Percentiles rank a stretch among this genome's conserved stretches.
phyloP scores from a whole-genome alignment of 2,113 vertebrate species.

The Erythrolamprus reginae region DNA sequence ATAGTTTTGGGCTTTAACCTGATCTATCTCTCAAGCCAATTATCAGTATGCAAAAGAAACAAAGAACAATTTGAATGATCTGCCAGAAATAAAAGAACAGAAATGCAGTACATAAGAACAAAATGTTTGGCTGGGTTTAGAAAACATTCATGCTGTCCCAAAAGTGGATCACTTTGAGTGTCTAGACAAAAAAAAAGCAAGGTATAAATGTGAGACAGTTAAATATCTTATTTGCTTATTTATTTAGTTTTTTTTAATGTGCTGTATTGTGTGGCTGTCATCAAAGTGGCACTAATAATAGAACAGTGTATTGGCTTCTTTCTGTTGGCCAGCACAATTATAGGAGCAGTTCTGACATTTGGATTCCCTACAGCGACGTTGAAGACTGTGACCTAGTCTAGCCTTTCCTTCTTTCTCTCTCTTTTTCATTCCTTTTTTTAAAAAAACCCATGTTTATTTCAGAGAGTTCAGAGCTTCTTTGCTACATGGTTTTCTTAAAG shows the following conservation, averaged over 20 bases:
- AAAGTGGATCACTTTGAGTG: background rate
- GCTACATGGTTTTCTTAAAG: slow-evolving; percentile 47
- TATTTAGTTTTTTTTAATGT: background rate
- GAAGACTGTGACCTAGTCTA: background rate
- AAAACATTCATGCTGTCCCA: background rate
- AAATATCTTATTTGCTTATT: background rate
- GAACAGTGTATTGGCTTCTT: background rate
- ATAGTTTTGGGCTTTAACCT: background rate
- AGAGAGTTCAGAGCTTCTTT: slow-evolving; percentile 28
- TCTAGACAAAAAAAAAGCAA: background rate
- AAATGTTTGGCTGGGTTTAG: background rate
- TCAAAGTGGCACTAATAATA: background rate
- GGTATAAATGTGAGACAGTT: background rate
- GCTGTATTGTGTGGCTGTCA: background rate
- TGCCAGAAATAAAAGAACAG: background rate
- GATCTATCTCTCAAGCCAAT: background rate
- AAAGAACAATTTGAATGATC: background rate
- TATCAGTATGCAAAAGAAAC: background rate
- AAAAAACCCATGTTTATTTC: slow-evolving; percentile 24
- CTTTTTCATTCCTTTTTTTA: background rate
- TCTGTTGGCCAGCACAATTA: background rate
- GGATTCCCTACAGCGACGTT: slow-evolving; percentile 9
- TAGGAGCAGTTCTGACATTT: slow-evolving; percentile 1
- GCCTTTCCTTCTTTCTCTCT: background rate
- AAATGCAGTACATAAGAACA: background rate